Conservation (phyloP, 2,888 invertebrate genomes). For the Lithophane ornitopus region DNA sequence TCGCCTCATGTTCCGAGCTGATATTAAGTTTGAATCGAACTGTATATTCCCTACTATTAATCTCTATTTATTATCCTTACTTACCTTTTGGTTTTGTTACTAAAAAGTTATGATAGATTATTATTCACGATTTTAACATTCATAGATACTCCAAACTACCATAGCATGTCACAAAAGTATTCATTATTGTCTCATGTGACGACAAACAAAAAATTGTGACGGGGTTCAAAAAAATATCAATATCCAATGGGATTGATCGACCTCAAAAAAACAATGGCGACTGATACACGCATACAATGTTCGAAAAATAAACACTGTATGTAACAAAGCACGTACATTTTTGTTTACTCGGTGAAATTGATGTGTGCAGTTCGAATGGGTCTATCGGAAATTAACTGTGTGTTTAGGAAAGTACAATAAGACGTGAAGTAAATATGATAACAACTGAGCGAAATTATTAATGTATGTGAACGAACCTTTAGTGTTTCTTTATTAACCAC, state of each 20-base stretch:
- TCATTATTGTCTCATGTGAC: conserved; percentile 16
- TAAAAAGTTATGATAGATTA: neutral
- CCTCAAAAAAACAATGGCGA: conserved; percentile 55
- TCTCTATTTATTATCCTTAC: neutral
- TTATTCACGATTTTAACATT: neutral
- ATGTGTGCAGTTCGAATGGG: conserved; percentile 65
- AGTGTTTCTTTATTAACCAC: conserved; percentile 2
- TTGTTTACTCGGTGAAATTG: conserved; percentile 72
- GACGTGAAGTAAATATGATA: conserved; percentile 48
- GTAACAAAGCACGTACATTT: conserved; percentile 65
- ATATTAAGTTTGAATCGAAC: too few species aligned
- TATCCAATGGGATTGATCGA: conserved; percentile 34
- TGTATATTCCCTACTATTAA: neutral
- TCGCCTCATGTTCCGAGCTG: too few species aligned
- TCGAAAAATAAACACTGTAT: conserved; percentile 66
- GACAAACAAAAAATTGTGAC: conserved; percentile 7
- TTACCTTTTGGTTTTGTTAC: neutral
- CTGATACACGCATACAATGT: conserved; percentile 65
- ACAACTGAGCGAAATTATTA: conserved; percentile 32
- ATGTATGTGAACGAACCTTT: conserved; percentile 17
- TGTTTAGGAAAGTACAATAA: conserved; percentile 60
- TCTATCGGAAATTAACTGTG: conserved; percentile 69
- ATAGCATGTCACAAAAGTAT: conserved; percentile 2
- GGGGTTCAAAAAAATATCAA: conserved; percentile 51
- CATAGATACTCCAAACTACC: neutral